These are phyloP conservation scores for Paramuricea clavata DNA, from an alignment of 92 coral and sea anemone genomes.

Conservation along the genomic window DNA sequence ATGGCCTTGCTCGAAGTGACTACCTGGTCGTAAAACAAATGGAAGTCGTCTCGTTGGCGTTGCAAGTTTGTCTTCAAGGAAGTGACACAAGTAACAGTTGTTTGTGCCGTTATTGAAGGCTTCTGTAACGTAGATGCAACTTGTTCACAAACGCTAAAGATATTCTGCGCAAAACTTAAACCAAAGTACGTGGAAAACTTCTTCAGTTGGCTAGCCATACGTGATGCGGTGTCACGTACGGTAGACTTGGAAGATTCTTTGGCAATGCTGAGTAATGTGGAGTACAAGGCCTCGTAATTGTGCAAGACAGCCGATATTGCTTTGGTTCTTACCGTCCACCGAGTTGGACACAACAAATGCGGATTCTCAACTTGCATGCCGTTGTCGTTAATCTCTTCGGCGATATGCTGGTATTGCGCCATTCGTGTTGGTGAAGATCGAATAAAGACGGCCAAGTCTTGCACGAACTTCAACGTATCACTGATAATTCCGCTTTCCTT, in stretches of 20 bases:
- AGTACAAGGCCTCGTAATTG: slow-evolving; percentile 20
- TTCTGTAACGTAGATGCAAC: no score
- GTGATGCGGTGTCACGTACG: slow-evolving; percentile 30
- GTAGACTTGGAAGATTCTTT: slow-evolving; percentile 37
- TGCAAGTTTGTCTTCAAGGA: slow-evolving; percentile 31
- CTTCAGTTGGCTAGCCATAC: not conserved
- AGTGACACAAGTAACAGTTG: slow-evolving; percentile 25
- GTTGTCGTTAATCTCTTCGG: slow-evolving; percentile 7
- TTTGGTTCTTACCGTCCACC: slow-evolving; percentile 43
- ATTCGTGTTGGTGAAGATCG: slow-evolving; percentile 46
- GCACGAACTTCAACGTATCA: slow-evolving; percentile 31
- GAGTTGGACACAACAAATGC: slow-evolving; percentile 42
- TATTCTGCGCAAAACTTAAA: slow-evolving; percentile 39
- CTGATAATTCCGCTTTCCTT: slow-evolving; percentile 16
- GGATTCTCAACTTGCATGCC: slow-evolving; percentile 30
- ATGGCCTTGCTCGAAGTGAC: no score
- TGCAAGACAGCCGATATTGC: slow-evolving; percentile 16
- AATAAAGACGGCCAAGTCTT: slow-evolving; percentile 25
- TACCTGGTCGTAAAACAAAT: no score
- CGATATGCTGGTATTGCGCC: slow-evolving; percentile 29
- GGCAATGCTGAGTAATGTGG: slow-evolving; percentile 38
- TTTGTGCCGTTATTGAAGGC: no score
- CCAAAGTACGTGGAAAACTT: slow-evolving; percentile 33
- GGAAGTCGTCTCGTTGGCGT: no score
- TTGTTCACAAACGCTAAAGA: slow-evolving; percentile 40